Conservation (phyloP, 1,140 invertebrate genomes). For the Pectinophora gossypiella region DNA sequence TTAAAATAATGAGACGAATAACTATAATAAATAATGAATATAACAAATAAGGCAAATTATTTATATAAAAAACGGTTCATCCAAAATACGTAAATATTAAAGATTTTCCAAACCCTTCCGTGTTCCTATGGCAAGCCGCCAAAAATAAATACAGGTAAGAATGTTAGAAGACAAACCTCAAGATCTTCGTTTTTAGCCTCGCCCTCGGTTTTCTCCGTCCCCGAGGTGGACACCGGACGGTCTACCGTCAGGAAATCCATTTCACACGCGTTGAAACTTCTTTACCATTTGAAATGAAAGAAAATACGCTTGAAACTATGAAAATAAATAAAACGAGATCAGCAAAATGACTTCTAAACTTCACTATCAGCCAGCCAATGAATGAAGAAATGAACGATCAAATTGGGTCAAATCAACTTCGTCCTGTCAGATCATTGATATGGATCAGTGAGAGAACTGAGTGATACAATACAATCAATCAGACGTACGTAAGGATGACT, state of each 20-base stretch:
- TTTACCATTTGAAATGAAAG: too few relatives aligned
- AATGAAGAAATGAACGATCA: too few relatives aligned
- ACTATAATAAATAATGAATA: background rate
- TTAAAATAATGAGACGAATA: background rate
- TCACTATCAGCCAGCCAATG: too few relatives aligned
- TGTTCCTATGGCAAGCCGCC: background rate
- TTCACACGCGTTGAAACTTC: too few relatives aligned
- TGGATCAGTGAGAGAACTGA: too few relatives aligned
- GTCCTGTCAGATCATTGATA: too few relatives aligned
- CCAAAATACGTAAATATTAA: background rate
- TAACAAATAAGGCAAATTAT: background rate
- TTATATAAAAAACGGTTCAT: background rate
- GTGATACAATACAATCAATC: too few relatives aligned
- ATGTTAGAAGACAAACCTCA: constrained; percentile 24
- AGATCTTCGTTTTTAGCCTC: constrained; percentile 28
- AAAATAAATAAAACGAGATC: too few relatives aligned
- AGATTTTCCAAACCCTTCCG: background rate
- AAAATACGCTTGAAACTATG: too few relatives aligned
- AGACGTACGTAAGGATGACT: too few relatives aligned
- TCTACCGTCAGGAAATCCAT: constrained; percentile 39
- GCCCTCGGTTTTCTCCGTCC: constrained; percentile 21
- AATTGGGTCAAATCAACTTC: too few relatives aligned
- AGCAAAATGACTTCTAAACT: too few relatives aligned
- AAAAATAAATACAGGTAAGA: background rate
- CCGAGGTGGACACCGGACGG: constrained; percentile 17